Evolutionary conservation across 2,113 vertebrate genomes (phyloP), one percentile per base, ranked within the genome.

Genomic region (Scomber japonicus): DNA sequence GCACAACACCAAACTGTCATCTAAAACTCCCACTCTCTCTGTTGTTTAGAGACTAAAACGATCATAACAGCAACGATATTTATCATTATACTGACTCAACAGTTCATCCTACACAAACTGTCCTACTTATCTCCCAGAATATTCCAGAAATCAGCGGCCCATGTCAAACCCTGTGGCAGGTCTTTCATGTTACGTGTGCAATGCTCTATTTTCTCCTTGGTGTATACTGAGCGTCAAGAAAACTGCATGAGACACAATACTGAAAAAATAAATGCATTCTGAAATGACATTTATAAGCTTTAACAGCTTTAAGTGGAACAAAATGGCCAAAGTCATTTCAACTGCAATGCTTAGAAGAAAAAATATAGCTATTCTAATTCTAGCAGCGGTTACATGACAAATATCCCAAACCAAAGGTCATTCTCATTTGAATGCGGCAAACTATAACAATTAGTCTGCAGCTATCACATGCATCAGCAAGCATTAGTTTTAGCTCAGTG

Each of bases 391-490:
- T 61, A 50, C 67, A 78, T 86, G 82, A 87, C 78, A 74, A 79
- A 86, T 90, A 63, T 57, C 40, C 84, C 27, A 55, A 77, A 77
- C 27, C 45, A 86, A 83, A 87, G 78, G 89, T 84, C 74, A 67
- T 64, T 76, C 59, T 86, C 80, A 81, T 85, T 71, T 76, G 14
- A 83, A 83, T 30, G 48, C 57, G 5, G 72, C 54, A 88, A 90
- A 84, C 74, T 84, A 72, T 48, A 76, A 85, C 81, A 88, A 80
- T 93, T 92, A 89, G 75, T 84, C 71, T 75, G 59, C 61, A 17
- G 80, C 83, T 53, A 86, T 87, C 82, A 64, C 87, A 84, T 64
- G 91, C 89, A 85, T 88, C 82, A 83, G 80, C 75, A 45, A 66
- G 65, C 82, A 81, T 82, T 88, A 74, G 77, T 91, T 88, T 80